phyloP scores from a whole-genome alignment of 2,113 vertebrate genomes.

The rat (Rattus norvegicus) region DNA sequence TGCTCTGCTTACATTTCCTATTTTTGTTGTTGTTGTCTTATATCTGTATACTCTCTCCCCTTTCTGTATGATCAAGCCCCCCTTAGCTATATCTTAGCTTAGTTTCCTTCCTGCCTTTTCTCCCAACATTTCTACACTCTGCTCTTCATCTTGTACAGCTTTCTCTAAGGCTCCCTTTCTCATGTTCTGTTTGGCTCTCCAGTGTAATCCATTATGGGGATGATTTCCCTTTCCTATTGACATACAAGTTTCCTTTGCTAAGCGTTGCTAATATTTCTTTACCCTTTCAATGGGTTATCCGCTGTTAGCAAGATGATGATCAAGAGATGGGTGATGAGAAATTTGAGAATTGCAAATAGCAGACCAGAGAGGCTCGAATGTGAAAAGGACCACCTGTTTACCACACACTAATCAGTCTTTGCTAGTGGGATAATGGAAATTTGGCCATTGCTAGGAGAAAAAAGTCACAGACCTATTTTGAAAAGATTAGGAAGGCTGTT shows the following conservation, averaged over 20 bases:
- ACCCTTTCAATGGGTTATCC: conserved; percentile 69
- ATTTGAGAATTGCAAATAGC: conserved; percentile 41
- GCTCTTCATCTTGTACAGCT: conserved; percentile 54
- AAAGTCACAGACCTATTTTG: conserved; percentile 31
- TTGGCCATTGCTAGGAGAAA: conserved; percentile 32
- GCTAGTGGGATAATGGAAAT: conserved; percentile 59
- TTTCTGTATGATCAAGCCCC: conserved; percentile 61
- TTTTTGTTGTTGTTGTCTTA: background rate
- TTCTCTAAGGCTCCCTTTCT: conserved; percentile 45
- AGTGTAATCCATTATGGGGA: conserved; percentile 57
- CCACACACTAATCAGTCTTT: background rate
- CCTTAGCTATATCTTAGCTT: conserved; percentile 39
- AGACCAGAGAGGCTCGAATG: conserved; percentile 6
- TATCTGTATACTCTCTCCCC: background rate
- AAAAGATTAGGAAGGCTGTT: conserved; percentile 26
- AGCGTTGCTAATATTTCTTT: conserved; percentile 53
- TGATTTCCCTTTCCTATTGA: conserved; percentile 73
- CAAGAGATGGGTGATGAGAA: conserved; percentile 54
- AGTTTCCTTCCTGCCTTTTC: conserved; percentile 72
- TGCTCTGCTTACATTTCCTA: background rate
- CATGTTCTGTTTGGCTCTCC: conserved; percentile 69
- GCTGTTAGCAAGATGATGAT: conserved; percentile 52
- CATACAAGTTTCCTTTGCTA: background rate
- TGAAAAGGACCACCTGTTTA: background rate
- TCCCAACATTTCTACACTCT: background rate